These are phyloP conservation scores for Proterorhinus semilunaris DNA, from an alignment of 2,113 vertebrate genomes.

Conservation along the genomic window DNA sequence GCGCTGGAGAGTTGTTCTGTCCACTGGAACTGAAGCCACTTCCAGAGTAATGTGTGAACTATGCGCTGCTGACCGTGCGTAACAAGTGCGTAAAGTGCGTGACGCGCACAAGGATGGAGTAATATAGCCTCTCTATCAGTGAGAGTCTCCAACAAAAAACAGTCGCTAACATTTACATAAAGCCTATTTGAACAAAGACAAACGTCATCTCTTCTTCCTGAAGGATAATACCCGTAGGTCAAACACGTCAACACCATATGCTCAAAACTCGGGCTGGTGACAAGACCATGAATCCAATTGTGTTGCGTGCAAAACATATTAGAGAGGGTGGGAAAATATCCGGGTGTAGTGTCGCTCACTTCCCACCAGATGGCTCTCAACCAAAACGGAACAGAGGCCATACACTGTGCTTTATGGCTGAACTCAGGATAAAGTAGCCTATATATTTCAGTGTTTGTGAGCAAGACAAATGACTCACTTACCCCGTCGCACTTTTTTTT, in stretches of 20 bases:
- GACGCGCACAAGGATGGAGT: background rate
- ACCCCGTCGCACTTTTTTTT: too few relatives aligned
- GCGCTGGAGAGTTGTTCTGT: background rate
- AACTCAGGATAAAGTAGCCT: too few relatives aligned
- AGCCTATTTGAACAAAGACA: background rate
- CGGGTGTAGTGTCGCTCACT: background rate
- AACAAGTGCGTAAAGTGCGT: background rate
- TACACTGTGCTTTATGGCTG: too few relatives aligned
- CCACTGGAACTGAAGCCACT: background rate
- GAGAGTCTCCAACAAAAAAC: background rate
- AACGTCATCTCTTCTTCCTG: background rate
- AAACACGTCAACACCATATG: too few relatives aligned
- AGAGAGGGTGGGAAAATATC: background rate
- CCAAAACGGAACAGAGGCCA: background rate
- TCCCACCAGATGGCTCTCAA: conserved; percentile 4
- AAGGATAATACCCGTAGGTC: too few relatives aligned
- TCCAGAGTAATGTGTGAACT: background rate
- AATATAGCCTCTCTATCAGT: background rate
- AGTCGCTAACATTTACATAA: background rate
- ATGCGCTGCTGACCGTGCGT: background rate
- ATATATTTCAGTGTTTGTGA: too few relatives aligned
- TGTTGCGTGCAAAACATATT: too few relatives aligned
- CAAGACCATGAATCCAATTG: too few relatives aligned
- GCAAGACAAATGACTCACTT: too few relatives aligned
- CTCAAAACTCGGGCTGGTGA: too few relatives aligned